A percentile compares a stretch with the other conserved stretches of the same genome.
phyloP scores from a whole-genome alignment of 2,113 vertebrate genomes.

The Pygoscelis adeliae region DNA sequence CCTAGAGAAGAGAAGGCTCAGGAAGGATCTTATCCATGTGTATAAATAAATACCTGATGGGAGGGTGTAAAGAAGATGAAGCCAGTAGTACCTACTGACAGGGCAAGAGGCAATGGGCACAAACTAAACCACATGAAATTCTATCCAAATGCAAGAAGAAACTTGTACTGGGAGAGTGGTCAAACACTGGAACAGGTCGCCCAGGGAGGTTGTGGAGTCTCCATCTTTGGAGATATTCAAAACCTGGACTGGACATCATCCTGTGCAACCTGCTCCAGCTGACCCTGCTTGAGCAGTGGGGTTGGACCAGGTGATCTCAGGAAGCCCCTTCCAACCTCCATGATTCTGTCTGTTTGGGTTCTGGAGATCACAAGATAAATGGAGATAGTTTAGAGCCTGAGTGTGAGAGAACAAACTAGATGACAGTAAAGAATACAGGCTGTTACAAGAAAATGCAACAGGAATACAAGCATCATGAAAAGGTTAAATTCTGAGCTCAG shows the following conservation, averaged over 20 bases:
- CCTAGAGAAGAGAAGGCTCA: not conserved
- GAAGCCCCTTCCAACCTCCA: not conserved
- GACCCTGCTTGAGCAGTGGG: not conserved
- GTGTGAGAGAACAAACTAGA: not conserved
- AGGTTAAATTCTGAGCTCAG: not conserved
- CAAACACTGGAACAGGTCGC: not conserved
- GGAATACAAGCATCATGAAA: not conserved
- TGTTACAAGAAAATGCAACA: not conserved
- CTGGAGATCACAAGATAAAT: not conserved
- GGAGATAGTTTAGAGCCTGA: not conserved
- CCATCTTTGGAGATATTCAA: not conserved
- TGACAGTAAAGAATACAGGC: not conserved
- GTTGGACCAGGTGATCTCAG: not conserved
- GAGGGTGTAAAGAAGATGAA: not conserved
- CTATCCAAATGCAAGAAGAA: not conserved
- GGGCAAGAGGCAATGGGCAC: not conserved
- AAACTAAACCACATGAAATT: not conserved
- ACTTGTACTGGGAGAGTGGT: not conserved
- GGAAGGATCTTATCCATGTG: not conserved
- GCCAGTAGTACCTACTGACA: not conserved
- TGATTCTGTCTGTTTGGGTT: not conserved
- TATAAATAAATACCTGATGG: not conserved
- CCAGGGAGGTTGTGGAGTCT: not conserved
- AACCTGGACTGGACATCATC: not conserved
- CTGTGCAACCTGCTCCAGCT: not conserved